Base-by-base conservation (phyloP, 2,113 vertebrate species). In the Carettochelys insculpta region DNA sequence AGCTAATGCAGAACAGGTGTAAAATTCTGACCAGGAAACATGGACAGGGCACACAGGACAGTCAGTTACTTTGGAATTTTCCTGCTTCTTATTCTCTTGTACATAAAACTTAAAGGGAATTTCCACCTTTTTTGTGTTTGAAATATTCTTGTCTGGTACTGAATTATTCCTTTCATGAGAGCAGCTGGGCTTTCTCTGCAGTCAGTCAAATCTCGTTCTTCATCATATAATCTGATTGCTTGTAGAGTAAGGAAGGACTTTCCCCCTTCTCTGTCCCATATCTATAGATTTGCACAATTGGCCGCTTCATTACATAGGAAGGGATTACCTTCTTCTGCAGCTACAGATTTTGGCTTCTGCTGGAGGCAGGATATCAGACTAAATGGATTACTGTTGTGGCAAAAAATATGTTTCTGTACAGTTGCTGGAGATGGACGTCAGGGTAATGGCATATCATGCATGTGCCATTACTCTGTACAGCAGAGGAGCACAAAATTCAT, bases 1-100 rank as follows among this genome's bases (percentile, higher is more conserved):
- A 78, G 8, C 88, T 82, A 54, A 87, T 45, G 48, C 54, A 80
- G 87, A 87, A 94, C 82, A 22, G 73, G 65, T 88, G 90, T 85
- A 56, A 85, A 47, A 80, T 86, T 90, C 56, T 83, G 86, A 90
- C 24, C 61, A 68, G 83, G 81, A 76, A 45, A 80, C 53, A 31
- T 77, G 34, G 34, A 9, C 9, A 24, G 77, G 68, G 29, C 54
- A 13, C 22, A 31, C 29, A 71, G 68, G 47, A 76, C 71, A 41
- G 84, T 83, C 0, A 0, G 34, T 51, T 29, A 79, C 25, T 54
- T 84, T 1, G 11, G 75, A n/a, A 38, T 12, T 92, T 91, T 90
- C 34, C 12, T 81, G 41, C 68, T 77, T 80, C 83, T 78, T 92
- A 22, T 76, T 80, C 65, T 20, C 86, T 85, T 61, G 81, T 90